Conservation (phyloP, 2,113 vertebrate genomes). For the Steatornis caripensis region DNA sequence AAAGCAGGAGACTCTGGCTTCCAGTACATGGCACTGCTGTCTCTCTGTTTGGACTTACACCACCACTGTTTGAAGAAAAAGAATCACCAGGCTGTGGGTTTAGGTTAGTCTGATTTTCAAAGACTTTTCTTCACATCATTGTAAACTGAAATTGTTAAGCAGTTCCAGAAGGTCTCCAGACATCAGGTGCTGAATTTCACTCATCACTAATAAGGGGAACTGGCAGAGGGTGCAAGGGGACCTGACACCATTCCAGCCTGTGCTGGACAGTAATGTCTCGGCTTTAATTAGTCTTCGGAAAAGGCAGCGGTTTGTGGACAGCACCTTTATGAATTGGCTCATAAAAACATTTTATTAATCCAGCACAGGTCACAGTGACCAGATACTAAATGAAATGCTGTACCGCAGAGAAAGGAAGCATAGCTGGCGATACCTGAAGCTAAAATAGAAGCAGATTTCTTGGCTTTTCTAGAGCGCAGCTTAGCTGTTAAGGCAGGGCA, state of each 20-base stretch:
- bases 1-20: background rate
- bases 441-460: background rate
- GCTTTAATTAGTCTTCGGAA: background rate
- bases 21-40: background rate
- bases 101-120: background rate
- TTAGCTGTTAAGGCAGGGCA: background rate
- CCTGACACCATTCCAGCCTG: background rate
- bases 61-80: background rate
- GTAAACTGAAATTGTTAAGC: background rate
- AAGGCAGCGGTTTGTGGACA: background rate
- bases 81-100: background rate
- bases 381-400: background rate
- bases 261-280: background rate
- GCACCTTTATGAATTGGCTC: background rate
- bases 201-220: background rate
- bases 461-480: background rate
- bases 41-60: background rate
- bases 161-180: background rate
- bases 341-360: background rate
- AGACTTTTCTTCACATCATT: background rate
- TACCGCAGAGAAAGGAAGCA: background rate
- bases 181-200: background rate
- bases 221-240: background rate
- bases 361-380: background rate
- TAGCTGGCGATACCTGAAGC: background rate